Conservation (phyloP, 2,113 vertebrate genomes). For the Phylloscopus whistleri region DNA sequence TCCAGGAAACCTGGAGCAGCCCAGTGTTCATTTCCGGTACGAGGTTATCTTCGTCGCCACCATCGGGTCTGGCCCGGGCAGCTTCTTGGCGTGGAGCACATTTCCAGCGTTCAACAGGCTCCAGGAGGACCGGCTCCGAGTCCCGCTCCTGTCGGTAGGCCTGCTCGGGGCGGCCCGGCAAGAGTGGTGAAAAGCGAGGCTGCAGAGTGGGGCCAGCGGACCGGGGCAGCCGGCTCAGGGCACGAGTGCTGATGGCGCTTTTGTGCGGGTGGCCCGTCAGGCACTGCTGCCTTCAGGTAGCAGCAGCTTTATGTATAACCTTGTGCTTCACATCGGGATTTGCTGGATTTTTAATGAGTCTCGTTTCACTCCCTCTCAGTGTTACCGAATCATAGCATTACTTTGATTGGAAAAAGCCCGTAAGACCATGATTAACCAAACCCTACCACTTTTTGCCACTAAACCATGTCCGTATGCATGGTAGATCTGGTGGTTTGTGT, state of each 20-base stretch:
- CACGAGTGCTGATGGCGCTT: too few relatives aligned
- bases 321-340: background rate
- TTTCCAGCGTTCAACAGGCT: constrained; percentile 88
- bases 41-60: constrained; percentile 82
- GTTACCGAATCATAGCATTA: background rate
- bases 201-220: background rate
- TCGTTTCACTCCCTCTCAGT: background rate
- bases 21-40: constrained; percentile 86
- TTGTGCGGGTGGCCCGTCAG: background rate
- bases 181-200: background rate
- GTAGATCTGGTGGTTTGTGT: background rate
- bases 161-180: background rate
- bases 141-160: constrained; percentile 85
- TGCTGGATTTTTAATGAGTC: background rate
- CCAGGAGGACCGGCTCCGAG: constrained; percentile 80
- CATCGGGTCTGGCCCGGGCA: constrained; percentile 66
- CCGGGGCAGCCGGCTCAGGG: background rate
- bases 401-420: background rate
- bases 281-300: background rate
- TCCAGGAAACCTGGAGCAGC: constrained; percentile 93
- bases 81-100: constrained; percentile 91
- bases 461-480: background rate
- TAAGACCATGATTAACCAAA: background rate
- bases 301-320: background rate
- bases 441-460: background rate